Base-by-base conservation (phyloP, 2,888 invertebrate genomes). In the Archaeoteleia sp. region DNA sequence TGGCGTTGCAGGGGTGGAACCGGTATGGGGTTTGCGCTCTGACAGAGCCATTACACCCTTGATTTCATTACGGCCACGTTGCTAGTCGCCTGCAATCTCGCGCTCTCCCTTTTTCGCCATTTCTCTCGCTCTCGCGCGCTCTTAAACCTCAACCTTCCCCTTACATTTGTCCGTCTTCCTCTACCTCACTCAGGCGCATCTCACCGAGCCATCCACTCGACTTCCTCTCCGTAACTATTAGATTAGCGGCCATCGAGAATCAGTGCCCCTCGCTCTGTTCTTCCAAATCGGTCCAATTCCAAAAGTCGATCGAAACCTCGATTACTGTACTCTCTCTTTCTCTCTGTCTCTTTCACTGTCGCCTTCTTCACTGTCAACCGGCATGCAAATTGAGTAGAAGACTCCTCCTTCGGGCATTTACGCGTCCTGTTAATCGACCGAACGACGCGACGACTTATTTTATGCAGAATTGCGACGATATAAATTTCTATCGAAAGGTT, bases 1-100 rank as follows among this genome's bases (percentile, higher is more conserved):
- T 46, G 57, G 51, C 43, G 48, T 27, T 14, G 34, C 3, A 9
- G 25, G 5, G 54, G 23, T n/a, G 23, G 43, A 43, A 23, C 27
- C 49, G 55, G 39, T 61, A 34, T 15, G 67, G 75, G 76, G 75
- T 73, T 74, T 72, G 77, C 77, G 78, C 80, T 81, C 82, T 78
- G 81, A 75, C 78, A 81, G 78, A 80, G 75, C 82, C 81, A 82
- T 82, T 82, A 82, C 82, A 82, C 79, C 80, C 78, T 78, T 82
- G 82, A 82, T 82, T 82, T 82, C 81, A 82, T 82, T 82, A 82
- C 77, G 71, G 70, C 74, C 75, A 75, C 78, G 78, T 80, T 74
- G 74, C 79, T 77, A 76, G 76, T 79, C 78, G 76, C 72, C 76
- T 75, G 78, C 80, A 78, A 80, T 80, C 75, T 79, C 78, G 73